phyloP scores from a whole-genome alignment of 2,888 invertebrate genomes.

The Phengaris arion region DNA sequence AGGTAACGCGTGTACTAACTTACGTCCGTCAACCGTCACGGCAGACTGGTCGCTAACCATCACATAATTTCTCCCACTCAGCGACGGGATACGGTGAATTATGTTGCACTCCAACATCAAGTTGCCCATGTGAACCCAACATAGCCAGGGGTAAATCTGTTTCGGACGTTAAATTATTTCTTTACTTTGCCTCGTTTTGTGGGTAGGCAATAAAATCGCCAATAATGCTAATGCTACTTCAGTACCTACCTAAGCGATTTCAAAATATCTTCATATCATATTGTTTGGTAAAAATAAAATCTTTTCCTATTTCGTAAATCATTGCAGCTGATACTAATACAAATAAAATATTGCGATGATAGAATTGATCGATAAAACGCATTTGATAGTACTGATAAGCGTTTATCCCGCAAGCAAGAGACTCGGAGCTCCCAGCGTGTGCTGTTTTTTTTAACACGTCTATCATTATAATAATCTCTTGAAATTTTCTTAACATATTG shows the following conservation, averaged over 20 bases:
- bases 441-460: background rate
- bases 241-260: too few species aligned
- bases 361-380: background rate
- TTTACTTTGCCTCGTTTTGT: background rate
- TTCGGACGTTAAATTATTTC: constrained; percentile 9
- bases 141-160: constrained; percentile 22
- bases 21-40: constrained; percentile 46
- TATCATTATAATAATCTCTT: background rate
- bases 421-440: background rate
- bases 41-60: constrained; percentile 55
- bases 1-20: constrained; percentile 12
- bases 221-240: background rate
- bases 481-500: background rate
- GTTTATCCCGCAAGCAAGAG: background rate
- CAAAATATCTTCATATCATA: too few species aligned
- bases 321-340: background rate
- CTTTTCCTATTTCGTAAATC: too few species aligned
- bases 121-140: constrained; percentile 38
- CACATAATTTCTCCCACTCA: constrained; percentile 56
- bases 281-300: too few species aligned
- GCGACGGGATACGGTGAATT: constrained; percentile 74
- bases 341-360: background rate
- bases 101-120: constrained; percentile 62
- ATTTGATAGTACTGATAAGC: background rate
- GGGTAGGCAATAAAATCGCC: background rate